Conservation (phyloP, 2,888 invertebrate species). For the Drosophila meridionalis region DNA sequence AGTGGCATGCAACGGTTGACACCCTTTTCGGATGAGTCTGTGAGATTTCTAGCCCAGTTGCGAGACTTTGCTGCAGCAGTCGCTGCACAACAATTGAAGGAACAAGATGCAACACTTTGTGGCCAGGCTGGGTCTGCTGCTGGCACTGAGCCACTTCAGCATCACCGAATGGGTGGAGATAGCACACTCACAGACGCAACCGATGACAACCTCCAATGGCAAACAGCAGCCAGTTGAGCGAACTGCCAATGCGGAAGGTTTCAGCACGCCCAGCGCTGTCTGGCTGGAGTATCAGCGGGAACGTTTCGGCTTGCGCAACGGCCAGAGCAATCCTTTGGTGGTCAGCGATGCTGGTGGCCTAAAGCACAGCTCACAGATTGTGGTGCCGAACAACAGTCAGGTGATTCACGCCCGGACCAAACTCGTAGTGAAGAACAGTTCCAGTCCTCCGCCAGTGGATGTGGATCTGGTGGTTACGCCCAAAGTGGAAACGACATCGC, state of each 20-base stretch:
- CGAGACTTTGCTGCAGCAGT: slow-evolving; percentile 28
- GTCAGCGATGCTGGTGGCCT: slow-evolving; percentile 64
- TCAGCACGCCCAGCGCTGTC: slow-evolving; percentile 77
- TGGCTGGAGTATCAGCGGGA: slow-evolving; percentile 84
- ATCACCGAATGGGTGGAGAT: slow-evolving; percentile 65
- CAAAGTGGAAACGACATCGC: slow-evolving; percentile 69
- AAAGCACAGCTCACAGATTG: slow-evolving; percentile 67
- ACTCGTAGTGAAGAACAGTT: slow-evolving; percentile 46
- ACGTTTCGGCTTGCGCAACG: slow-evolving; percentile 67
- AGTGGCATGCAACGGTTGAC: slow-evolving; percentile 65
- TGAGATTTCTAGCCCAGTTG: slow-evolving; percentile 11
- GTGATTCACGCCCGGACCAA: slow-evolving; percentile 66
- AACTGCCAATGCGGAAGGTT: slow-evolving; percentile 24
- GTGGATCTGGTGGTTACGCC: slow-evolving; percentile 49
- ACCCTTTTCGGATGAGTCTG: slow-evolving; percentile 40
- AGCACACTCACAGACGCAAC: slow-evolving; percentile 40
- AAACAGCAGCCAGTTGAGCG: slow-evolving; percentile 10
- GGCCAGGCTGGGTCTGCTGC: slow-evolving; percentile 30
- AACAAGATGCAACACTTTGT: slow-evolving; percentile 47
- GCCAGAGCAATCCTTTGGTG: slow-evolving; percentile 54
- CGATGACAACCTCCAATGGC: slow-evolving; percentile 3
- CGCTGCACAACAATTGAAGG: slow-evolving; percentile 7
- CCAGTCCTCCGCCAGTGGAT: slow-evolving; percentile 20
- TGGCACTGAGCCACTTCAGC: slow-evolving; percentile 30
- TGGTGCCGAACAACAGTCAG: slow-evolving; percentile 61